phyloP scores from a whole-genome alignment of 2,888 invertebrate species.

The Mesopsocus fuscifrons region DNA sequence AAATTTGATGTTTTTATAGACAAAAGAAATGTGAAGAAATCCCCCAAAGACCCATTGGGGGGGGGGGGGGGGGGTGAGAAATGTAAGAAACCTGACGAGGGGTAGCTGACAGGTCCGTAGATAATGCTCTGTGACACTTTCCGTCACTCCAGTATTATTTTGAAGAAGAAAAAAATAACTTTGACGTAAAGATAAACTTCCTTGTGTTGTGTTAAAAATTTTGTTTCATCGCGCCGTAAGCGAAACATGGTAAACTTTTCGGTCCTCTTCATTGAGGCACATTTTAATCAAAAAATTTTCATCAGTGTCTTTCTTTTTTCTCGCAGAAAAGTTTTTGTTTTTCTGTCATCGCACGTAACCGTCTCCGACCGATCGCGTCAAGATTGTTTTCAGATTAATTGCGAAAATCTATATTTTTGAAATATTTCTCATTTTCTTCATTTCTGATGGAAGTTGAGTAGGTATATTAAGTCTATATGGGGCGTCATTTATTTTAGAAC shows the following conservation, averaged over 20 bases:
- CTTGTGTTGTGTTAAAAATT: no score
- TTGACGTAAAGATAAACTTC: conserved; percentile 7
- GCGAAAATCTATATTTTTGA: no score
- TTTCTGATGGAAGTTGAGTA: no score
- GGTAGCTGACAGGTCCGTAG: conserved; percentile 3
- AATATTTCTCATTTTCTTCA: no score
- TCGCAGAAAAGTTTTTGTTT: not conserved
- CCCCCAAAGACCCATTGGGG: not conserved
- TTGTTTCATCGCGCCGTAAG: no score
- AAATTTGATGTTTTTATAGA: no score
- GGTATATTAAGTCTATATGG: no score
- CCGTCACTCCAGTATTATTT: conserved; percentile 3
- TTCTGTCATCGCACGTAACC: not conserved
- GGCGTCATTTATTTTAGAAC: no score
- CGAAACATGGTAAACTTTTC: not conserved
- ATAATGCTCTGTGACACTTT: conserved; percentile 9
- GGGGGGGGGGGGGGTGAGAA: not conserved
- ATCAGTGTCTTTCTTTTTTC: not conserved
- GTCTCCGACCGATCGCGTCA: no score
- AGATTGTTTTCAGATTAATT: no score
- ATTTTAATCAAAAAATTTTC: not conserved
- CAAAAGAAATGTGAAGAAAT: not conserved
- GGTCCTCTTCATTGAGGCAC: not conserved
- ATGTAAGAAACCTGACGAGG: conserved; percentile 5
- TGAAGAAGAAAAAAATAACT: conserved; percentile 10